These are phyloP conservation scores for Rhinolophus sinicus DNA, from an alignment of 2,113 vertebrate species.

Conservation along the genomic window DNA sequence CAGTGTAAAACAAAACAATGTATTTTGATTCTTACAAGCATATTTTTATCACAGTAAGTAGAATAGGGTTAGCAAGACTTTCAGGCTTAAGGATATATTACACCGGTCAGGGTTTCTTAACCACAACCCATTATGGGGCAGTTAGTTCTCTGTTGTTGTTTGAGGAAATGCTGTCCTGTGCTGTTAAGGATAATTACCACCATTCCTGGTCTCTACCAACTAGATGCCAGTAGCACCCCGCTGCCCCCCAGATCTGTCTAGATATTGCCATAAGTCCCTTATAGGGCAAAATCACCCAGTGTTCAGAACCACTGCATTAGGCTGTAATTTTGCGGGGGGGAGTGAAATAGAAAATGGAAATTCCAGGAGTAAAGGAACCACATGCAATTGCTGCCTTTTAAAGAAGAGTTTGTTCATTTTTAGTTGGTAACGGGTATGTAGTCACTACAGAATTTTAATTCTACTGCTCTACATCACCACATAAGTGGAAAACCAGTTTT, in stretches of 20 bases:
- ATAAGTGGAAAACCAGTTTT: neutral
- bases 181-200: neutral
- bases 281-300: neutral
- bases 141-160: neutral
- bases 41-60: neutral
- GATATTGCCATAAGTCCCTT: neutral
- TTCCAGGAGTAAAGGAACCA: slow-evolving; percentile 2
- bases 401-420: neutral
- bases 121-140: neutral
- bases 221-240: neutral
- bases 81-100: neutral
- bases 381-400: neutral
- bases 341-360: neutral
- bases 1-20: neutral
- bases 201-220: neutral
- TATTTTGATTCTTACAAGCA: neutral
- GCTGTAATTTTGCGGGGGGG: neutral
- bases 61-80: neutral
- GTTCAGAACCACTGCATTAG: neutral
- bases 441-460: neutral
- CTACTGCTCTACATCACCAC: neutral
- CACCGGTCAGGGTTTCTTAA: neutral
- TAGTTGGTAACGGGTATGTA: neutral
- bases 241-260: neutral
- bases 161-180: neutral